Evolutionary conservation across 2,797 vertebrate species (phyloP), one percentile per base, ranked within the genome.

Genomic region (Helicolenus hilgendorfi): DNA sequence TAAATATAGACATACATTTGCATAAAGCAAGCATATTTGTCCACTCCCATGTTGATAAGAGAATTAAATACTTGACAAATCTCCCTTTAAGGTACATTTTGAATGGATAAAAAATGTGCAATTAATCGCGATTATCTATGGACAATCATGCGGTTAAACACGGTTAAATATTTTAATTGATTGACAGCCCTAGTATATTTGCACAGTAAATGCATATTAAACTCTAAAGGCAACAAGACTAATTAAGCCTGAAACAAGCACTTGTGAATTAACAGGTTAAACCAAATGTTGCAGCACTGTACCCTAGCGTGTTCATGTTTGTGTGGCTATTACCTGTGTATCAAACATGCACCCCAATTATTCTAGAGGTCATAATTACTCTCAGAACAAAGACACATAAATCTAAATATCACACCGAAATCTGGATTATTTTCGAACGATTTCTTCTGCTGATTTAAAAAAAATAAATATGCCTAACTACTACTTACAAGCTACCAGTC

Each of bases 401-500:
- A 41, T 72, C 27, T 27, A 64, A 86, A 78, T n/a, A 65, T 84
- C 75, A 86, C 38, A 68, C 10, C 33, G 49, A 67, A 72, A 84
- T 67, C 20, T 41, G 3, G 60, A 68, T 81, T 83, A 1, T 41
- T 67, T 76, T 56, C 15, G 27, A 89, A 79, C 20, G 31, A 72
- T 60, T 73, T 75, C 53, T 64, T 84, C 71, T 71, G 49, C 87
- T 77, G 27, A 75, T 72, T 74, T 3, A 36, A 83, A 78, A 83
- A 89, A 94, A 94, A 96, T 96, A 96, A 97, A 96, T 97, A 96
- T 45, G 85, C 56, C 88, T 89, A 71, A 70, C 76, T 81, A 81
- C 59, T 85, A 77, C 84, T 81, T 55, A 94, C 76, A 88, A 77
- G 65, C 73, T 72, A 83, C 77, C 76, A 78, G 82, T 89, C 83